These are phyloP conservation scores for Drosophila repleta DNA, from an alignment of 1,140 invertebrate species.

Conservation along the genomic window DNA sequence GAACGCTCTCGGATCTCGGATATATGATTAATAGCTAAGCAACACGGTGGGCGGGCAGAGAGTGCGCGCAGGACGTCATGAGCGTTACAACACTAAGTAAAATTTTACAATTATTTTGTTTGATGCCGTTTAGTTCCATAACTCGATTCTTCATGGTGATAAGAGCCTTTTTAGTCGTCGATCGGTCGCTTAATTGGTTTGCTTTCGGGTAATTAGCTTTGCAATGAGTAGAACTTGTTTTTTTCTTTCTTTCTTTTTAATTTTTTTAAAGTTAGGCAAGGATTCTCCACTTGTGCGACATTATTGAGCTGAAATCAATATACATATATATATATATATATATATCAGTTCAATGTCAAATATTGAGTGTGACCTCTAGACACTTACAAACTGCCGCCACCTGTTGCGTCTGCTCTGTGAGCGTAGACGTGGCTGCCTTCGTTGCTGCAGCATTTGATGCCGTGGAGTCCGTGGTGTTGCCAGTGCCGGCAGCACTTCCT, in stretches of 20 bases:
- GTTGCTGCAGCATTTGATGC: slow-evolving; percentile 55
- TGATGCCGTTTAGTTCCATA: slow-evolving; percentile 71
- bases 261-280: slow-evolving; percentile 48
- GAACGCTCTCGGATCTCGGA: slow-evolving; percentile 38
- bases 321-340: too few species aligned
- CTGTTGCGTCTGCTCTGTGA: slow-evolving; percentile 73
- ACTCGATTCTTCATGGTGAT: slow-evolving; percentile 72
- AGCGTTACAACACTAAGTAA: slow-evolving; percentile 79
- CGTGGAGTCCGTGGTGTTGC: slow-evolving; percentile 49
- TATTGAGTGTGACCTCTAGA: neutral
- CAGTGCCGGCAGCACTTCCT: slow-evolving; percentile 12
- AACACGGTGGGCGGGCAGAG: slow-evolving; percentile 58
- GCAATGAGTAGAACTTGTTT: slow-evolving; percentile 65
- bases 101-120: slow-evolving; percentile 76
- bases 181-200: slow-evolving; percentile 66
- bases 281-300: slow-evolving; percentile 50
- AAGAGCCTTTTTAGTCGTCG: slow-evolving; percentile 72
- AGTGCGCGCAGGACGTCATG: slow-evolving; percentile 72
- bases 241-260: slow-evolving; percentile 13
- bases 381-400: slow-evolving; percentile 72
- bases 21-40: slow-evolving; percentile 43
- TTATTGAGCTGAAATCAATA: slow-evolving; percentile 78
- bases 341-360: too few species aligned
- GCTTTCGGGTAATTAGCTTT: slow-evolving; percentile 55
- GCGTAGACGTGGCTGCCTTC: slow-evolving; percentile 64